Base-by-base conservation (phyloP, 2,888 invertebrate species). In the Lasioglossum figueresi region DNA sequence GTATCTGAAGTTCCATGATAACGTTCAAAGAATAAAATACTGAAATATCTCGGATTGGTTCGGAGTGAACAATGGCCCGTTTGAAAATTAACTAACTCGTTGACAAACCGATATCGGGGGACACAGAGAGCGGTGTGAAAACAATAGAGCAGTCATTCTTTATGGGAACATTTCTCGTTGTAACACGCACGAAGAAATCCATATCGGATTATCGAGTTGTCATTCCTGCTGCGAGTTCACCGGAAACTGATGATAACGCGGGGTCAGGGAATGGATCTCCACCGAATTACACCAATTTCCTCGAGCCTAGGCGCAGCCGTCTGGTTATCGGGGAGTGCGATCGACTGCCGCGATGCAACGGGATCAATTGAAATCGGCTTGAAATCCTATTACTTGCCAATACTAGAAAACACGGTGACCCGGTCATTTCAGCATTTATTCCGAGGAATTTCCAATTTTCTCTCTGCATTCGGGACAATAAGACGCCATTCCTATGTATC, bases 261-360 rank as follows among this genome's bases (percentile, higher is more conserved):
- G 59, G 81, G 71, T 79, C 84, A 79, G 78, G 76, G 83, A 87
- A 88, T 80, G 85, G 77, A 82, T 80, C 80, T 34, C 84, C 86
- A 73, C 74, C 83, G 88, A 87, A 86, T 89, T 88, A 88, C 88
- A 88, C 80, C 90, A 88, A 91, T 91, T 89, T 91, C 90, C 90
- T 86, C 84, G 86, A 40, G 56, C 63, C 76, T 52, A 74, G 72
- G 45, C n/a, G 34, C 79, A 79, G 70, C 48, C 74, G 68, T 77
- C 81, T 82, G 83, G 84, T 82, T 86, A 84, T 84, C 84, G 59
- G 68, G n/a, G 59, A 87, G 76, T 81, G 87, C 82, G 81, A 87
- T 88, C 87, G 87, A 86, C 84, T 86, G 80, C 76, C 85, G 80
- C 86, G 80, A 82, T 82, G 82, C 85, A 78, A 80, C 86, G 83